Percentiles rank a stretch among this genome's conserved stretches.
Conservation (phyloP, 2,797 vertebrate genomes). For the Enteromius fasciolatus region DNA sequence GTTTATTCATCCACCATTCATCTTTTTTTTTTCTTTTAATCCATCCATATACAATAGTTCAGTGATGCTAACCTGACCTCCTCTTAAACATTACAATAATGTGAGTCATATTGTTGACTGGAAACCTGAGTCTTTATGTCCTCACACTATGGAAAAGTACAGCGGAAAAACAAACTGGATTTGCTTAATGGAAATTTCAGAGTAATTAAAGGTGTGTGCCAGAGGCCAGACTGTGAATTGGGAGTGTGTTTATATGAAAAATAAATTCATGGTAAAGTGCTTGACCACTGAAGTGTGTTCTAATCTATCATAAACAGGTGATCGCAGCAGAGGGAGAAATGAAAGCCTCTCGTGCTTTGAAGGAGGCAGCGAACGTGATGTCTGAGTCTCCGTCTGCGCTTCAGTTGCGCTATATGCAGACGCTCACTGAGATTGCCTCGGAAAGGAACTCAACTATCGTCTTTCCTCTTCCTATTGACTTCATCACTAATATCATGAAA, state of each 20-base stretch:
- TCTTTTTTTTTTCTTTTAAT: background rate
- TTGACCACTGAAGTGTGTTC: background rate
- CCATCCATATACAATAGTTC: background rate
- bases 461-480: constrained; percentile 75
- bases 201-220: constrained; percentile 36
- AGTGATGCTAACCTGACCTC: constrained; percentile 2
- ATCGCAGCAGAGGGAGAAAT: constrained; percentile 80
- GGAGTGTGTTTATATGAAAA: background rate
- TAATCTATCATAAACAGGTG: constrained; percentile 63
- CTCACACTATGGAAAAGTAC: constrained; percentile 4
- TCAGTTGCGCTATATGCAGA: constrained; percentile 81
- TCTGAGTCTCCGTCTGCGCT: constrained; percentile 69
- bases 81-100: background rate
- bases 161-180: constrained; percentile 26
- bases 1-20: background rate
- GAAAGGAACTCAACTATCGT: constrained; percentile 77
- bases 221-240: constrained; percentile 8
- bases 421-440: constrained; percentile 69
- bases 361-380: constrained; percentile 74
- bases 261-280: background rate
- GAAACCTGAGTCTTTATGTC: background rate
- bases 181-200: constrained; percentile 22
- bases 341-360: constrained; percentile 78
- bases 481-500: constrained; percentile 63
- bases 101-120: constrained; percentile 11